Base-by-base conservation (phyloP, 2,888 invertebrate genomes). In the Drosophila neoperkinsi region DNA sequence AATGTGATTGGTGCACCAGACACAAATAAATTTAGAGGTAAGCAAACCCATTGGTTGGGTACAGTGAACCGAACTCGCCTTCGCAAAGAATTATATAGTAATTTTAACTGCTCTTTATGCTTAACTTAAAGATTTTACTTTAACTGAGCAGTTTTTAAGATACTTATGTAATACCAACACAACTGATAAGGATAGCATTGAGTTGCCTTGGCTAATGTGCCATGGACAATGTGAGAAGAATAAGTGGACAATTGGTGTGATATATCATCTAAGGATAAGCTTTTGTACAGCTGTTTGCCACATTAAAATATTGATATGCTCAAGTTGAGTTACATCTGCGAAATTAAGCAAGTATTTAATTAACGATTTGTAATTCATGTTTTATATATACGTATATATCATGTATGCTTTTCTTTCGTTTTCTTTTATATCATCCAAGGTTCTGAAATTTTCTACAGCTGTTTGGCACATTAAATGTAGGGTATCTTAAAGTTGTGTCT, bases 1-100 rank as follows among this genome's bases (percentile, higher is more conserved):
- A 74, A 68, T 63, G 53, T 28, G 66, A 78, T 79, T 41, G 57
- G 34, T 55, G 68, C 58, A 38, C 36, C 55, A 55, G 16, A 56
- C 43, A 65, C 51, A 13, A 25, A 65, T 56, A 57, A 34, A 57
- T 38, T 34, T 53, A 38, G 50, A 62, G 62, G 50, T 31, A 51
- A 56, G 34, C 38, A n/a, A 36, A 55, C n/a, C 30, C 60, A 33
- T 18, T 46, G 46, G 41, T 56, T 67, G 71, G 67, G 71, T 60
- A 57, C 59, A 71, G 49, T 63, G 68, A 72, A 70, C 72, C 46
- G 53, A 60, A 63, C 31, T 28, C 25, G 30, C 6, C 55, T 38
- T 56, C 38, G 28, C 13, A 1, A 18, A 18, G 18, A 16, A 46
- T 16, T 25, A 25, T 28, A 16, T 46, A 16, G 16, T 4, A 9